These are phyloP conservation scores for Leptinotarsa peninsularis DNA, from an alignment of 2,888 invertebrate species.

Conservation along the genomic window DNA sequence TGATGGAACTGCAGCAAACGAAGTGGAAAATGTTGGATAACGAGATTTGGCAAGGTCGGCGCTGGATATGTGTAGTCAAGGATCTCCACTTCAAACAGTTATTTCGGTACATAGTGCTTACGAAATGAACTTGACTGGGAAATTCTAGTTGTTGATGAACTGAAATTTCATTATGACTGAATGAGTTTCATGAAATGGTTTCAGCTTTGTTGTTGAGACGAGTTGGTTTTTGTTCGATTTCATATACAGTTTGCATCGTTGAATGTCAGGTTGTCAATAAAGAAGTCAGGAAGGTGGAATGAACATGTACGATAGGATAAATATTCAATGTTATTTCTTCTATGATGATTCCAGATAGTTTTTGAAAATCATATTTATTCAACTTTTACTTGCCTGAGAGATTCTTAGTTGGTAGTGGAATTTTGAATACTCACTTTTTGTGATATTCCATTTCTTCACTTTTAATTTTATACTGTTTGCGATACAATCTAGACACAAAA, in stretches of 20 bases:
- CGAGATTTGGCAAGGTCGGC: constrained; percentile 37
- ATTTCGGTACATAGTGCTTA: background rate
- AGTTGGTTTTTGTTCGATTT: background rate
- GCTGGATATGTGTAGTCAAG: constrained; percentile 15
- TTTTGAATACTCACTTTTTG: no score
- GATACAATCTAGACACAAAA: no score
- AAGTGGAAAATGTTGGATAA: constrained; percentile 40
- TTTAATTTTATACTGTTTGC: no score
- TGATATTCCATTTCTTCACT: no score
- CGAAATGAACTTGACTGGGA: background rate
- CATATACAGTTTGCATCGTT: background rate
- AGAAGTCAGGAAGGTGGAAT: background rate
- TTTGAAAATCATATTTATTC: no score
- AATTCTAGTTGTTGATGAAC: background rate
- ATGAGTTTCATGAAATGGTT: background rate
- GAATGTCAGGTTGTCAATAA: background rate
- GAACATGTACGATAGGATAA: no score
- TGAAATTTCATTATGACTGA: background rate
- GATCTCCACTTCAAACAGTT: constrained; percentile 1
- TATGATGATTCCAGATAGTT: no score
- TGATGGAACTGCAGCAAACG: constrained; percentile 38
- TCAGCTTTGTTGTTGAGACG: constrained; percentile 1
- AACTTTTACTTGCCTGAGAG: no score
- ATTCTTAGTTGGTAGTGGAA: no score
- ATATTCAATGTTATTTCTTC: no score